phyloP scores from a whole-genome alignment of 1,140 invertebrate species.

The Tetragonula clypearis region DNA sequence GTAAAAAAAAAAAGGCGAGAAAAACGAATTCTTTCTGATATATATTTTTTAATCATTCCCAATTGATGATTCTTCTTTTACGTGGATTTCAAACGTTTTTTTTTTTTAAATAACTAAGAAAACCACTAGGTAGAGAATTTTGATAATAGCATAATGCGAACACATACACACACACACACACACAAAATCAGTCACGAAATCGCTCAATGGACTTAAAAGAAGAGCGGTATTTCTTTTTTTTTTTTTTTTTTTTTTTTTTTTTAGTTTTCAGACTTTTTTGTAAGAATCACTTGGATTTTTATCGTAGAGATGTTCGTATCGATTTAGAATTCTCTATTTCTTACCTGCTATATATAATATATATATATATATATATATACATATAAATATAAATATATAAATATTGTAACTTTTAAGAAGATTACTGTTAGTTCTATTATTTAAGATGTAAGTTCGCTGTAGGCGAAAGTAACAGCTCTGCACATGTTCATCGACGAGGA shows the following conservation, averaged over 20 bases:
- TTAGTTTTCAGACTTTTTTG: not conserved
- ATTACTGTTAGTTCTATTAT: conserved; percentile 17
- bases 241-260: no score
- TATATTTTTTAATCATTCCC: conserved; percentile 72
- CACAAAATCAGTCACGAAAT: conserved; percentile 27
- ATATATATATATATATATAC: conserved; percentile 34
- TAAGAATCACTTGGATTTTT: conserved; percentile 9
- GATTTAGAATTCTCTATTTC: conserved; percentile 22
- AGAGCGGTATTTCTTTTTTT: not conserved
- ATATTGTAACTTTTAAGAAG: conserved; percentile 34
- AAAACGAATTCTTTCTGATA: conserved; percentile 23
- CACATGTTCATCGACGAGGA: not conserved
- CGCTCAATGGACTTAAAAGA: not conserved
- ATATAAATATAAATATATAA: conserved; percentile 46
- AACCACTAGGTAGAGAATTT: conserved; percentile 71
- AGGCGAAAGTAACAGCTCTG: not conserved
- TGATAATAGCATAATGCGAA: conserved; percentile 62
- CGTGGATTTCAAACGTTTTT: conserved; percentile 55
- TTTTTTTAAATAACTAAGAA: conserved; percentile 40
- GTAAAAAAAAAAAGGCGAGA: not conserved
- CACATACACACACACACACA: not conserved
- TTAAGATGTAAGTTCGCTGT: conserved; percentile 19
- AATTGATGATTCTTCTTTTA: conserved; percentile 71
- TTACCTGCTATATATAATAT: conserved; percentile 25
- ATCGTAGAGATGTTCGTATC: conserved; percentile 13